phyloP scores from a whole-genome alignment of 2,888 invertebrate species.

The Formica aserva region DNA sequence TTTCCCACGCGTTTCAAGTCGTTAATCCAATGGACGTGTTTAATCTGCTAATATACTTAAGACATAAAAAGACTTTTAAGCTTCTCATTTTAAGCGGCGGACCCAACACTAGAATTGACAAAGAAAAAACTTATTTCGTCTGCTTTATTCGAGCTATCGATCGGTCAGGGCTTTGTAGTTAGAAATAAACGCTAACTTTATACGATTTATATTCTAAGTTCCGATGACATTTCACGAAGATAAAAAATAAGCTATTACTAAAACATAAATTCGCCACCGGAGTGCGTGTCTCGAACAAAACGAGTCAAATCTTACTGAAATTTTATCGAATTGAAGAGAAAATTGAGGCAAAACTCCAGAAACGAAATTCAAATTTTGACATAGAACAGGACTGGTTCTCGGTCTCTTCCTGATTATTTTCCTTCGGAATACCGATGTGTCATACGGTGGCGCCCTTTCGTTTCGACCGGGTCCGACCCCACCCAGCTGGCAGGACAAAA shows the following conservation, averaged over 20 bases:
- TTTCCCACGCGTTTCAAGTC: neutral
- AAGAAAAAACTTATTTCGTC: neutral
- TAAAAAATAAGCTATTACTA: neutral
- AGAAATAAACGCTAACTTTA: neutral
- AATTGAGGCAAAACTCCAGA: neutral
- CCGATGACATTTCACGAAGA: neutral
- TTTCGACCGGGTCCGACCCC: constrained; percentile 26
- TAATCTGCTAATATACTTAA: neutral
- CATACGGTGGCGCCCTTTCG: constrained; percentile 24
- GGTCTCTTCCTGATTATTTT: constrained; percentile 4
- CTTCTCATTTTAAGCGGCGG: neutral
- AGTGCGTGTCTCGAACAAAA: neutral
- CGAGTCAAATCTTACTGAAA: neutral
- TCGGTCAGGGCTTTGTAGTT: neutral
- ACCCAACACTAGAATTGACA: neutral
- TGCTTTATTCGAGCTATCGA: neutral
- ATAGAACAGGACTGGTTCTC: neutral
- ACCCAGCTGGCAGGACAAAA: constrained; percentile 25
- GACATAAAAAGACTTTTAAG: neutral
- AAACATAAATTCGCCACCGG: neutral
- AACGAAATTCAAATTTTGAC: neutral
- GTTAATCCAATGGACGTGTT: neutral
- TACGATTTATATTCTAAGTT: neutral
- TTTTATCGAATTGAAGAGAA: neutral
- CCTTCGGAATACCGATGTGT: neutral